A percentile compares a stretch with the other conserved stretches of the same genome.
Conservation (phyloP, 2,113 vertebrate genomes). For the Ciconia stormi region DNA sequence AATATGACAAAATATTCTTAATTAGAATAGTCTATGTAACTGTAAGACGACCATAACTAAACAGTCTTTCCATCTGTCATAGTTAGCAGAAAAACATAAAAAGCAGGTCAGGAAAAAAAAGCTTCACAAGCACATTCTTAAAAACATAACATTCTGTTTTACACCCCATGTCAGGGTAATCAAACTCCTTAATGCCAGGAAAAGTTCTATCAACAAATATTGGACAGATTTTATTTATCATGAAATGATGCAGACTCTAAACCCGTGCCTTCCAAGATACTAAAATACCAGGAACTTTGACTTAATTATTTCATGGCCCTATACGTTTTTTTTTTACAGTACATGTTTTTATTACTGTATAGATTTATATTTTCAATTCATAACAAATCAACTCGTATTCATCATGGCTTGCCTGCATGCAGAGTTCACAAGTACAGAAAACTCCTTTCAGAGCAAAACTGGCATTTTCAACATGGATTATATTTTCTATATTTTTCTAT, state of each 20-base stretch:
- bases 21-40: background rate
- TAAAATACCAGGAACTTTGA: background rate
- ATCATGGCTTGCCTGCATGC: background rate
- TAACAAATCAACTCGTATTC: background rate
- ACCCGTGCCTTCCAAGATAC: background rate
- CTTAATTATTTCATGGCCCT: background rate
- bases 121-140: background rate
- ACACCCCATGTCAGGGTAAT: background rate
- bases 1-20: background rate
- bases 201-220: background rate
- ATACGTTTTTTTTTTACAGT: background rate
- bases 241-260: background rate
- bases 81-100: background rate
- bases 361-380: background rate
- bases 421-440: background rate
- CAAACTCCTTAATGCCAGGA: background rate
- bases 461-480: background rate
- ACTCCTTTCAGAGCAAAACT: background rate
- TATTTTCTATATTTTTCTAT: background rate
- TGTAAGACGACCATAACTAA: background rate
- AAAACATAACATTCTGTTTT: background rate
- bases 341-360: background rate
- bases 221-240: background rate
- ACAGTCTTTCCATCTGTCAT: background rate
- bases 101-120: background rate